A percentile compares a stretch with the other conserved stretches of the same genome.
phyloP scores from a whole-genome alignment of 2,888 invertebrate genomes.

The Dichetophora obliterata region DNA sequence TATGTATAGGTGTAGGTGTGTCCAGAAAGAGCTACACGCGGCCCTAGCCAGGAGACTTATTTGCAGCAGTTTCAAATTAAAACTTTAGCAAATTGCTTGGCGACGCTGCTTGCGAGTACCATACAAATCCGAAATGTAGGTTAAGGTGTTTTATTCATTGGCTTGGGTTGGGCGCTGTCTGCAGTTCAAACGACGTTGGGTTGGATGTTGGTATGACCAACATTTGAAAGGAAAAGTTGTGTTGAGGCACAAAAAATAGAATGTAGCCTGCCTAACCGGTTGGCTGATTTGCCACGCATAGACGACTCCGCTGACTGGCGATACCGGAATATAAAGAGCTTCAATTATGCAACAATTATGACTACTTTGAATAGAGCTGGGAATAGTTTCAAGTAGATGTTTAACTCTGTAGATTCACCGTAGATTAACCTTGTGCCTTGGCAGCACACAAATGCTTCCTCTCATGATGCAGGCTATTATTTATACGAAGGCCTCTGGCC shows the following conservation, averaged over 20 bases:
- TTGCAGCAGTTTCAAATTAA: background rate
- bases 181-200: background rate
- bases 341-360: too few relatives aligned
- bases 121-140: conserved; percentile 49
- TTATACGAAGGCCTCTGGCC: background rate
- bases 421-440: background rate
- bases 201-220: background rate
- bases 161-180: conserved; percentile 34
- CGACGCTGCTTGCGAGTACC: background rate
- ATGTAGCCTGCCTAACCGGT: conserved; percentile 14
- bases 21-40: background rate
- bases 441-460: background rate
- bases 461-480: background rate
- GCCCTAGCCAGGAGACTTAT: background rate
- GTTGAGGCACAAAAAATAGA: background rate
- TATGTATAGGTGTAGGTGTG: too few relatives aligned
- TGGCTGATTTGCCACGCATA: background rate
- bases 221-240: conserved; percentile 24
- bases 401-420: background rate
- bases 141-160: conserved; percentile 55
- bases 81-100: background rate
- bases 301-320: background rate
- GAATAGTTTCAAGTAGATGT: too few relatives aligned
- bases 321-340: background rate
- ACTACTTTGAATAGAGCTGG: too few relatives aligned